These are phyloP conservation scores for Uropsilus gracilis DNA, from an alignment of 2,113 vertebrate species.

Conservation along the genomic window DNA sequence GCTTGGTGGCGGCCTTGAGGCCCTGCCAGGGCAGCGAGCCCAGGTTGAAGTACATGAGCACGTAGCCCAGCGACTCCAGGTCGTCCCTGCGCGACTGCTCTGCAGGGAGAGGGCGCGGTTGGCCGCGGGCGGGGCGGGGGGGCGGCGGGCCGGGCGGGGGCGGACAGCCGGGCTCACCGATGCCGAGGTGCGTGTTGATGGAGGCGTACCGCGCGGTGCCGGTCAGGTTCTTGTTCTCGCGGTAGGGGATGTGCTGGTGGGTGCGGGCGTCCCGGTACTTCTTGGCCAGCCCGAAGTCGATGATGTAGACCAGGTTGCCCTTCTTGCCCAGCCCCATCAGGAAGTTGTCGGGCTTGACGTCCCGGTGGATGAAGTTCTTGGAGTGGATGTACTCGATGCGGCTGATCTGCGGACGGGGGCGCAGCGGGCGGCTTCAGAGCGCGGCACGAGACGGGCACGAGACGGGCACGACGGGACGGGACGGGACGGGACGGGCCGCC, in stretches of 20 bases:
- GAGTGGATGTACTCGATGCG: slow-evolving; percentile 99
- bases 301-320: slow-evolving; percentile 98
- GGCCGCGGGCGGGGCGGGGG: too few species aligned
- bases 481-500: too few species aligned
- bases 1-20: slow-evolving; percentile 98
- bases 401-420: slow-evolving; percentile 89
- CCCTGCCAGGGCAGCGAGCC: slow-evolving; percentile 98
- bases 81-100: slow-evolving; percentile 98
- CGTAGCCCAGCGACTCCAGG: slow-evolving; percentile 97
- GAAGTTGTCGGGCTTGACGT: slow-evolving; percentile 98
- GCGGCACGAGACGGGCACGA: neutral
- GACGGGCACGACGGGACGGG: too few species aligned
- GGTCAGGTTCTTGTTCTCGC: slow-evolving; percentile 99
- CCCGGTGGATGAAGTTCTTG: slow-evolving; percentile 98
- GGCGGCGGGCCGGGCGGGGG: too few species aligned
- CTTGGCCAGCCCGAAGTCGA: slow-evolving; percentile 98
- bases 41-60: slow-evolving; percentile 99
- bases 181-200: slow-evolving; percentile 98
- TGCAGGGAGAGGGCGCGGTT: too few species aligned
- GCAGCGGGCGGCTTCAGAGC: neutral
- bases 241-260: slow-evolving; percentile 98
- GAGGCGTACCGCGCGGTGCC: slow-evolving; percentile 98
- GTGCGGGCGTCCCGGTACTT: slow-evolving; percentile 97
- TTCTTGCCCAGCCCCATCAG: slow-evolving; percentile 98
- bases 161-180: slow-evolving; percentile 91